Base-by-base conservation (phyloP, 2,113 vertebrate genomes). In the Rhea pennata region DNA sequence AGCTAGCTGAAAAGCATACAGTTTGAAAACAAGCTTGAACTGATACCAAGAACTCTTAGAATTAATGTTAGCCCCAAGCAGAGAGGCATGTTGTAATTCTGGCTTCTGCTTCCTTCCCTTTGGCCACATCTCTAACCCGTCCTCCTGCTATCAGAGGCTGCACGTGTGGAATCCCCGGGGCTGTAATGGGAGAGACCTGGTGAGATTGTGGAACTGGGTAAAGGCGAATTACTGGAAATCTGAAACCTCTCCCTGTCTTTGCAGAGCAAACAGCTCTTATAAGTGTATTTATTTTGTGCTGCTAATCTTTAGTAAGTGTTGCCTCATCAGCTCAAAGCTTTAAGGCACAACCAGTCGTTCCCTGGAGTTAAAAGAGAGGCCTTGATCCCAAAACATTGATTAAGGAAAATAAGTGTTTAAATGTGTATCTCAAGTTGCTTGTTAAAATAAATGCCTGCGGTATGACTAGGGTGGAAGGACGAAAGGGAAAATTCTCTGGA, bases 191-290 rank as follows among this genome's bases (percentile, higher is more conserved):
- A 27, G 92, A 87, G 48, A 87, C 69, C 20, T 61, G 73, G 36
- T 61, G 66, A 92, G 29, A 73, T 33, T 33, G 90, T 84, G 79
- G 40, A 86, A 84, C 88, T 72, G 76, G 94, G 46, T 86, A 39
- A 81, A 95, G 88, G 62, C 40, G 73, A 96, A 81, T 87, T 90
- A 78, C 83, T 72, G 51, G 90, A 94, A 94, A 87, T 64, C 62
- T 87, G 66, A 93, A 58, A 88, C 17, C 54, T 20, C 44, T 93
- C 84, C 77, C 84, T 95, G 53, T 42, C 40, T 95, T 87, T 94
- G 62, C 58, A 93, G 80, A 62, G 44, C 71, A 84, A 94, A 82
- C 65, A 78, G 12, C 19, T 90, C 73, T 90, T 67, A 17, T 70
- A 29, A 27, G 36, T 71, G 36, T 87, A 21, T 95, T 94, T 84